These are phyloP conservation scores for Tetropium fuscum DNA, from an alignment of 2,888 invertebrate species.

Conservation along the genomic window DNA sequence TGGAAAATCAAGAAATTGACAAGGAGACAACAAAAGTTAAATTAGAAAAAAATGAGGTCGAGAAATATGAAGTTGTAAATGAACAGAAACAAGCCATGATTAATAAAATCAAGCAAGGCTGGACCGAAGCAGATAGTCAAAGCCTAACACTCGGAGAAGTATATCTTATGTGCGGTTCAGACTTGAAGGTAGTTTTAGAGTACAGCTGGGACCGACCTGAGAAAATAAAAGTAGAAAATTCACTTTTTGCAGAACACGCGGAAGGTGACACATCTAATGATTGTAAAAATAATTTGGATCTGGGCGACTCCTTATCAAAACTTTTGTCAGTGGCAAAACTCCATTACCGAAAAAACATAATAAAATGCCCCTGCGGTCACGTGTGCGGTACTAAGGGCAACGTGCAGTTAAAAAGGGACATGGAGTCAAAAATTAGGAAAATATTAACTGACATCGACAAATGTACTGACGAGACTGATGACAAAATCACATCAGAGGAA, in stretches of 20 bases:
- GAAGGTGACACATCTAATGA: slow-evolving; percentile 17
- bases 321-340: slow-evolving; percentile 70
- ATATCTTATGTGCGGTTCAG: slow-evolving; percentile 86
- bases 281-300: slow-evolving; percentile 34
- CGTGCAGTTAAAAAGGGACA: slow-evolving; percentile 42
- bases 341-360: slow-evolving; percentile 61
- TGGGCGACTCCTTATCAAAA: slow-evolving; percentile 67
- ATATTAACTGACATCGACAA: slow-evolving; percentile 40
- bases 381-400: slow-evolving; percentile 62
- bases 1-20: neutral
- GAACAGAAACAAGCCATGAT: slow-evolving; percentile 49
- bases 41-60: slow-evolving; percentile 51
- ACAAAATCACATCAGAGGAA: slow-evolving; percentile 32
- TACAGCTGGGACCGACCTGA: slow-evolving; percentile 79
- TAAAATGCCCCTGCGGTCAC: slow-evolving; percentile 71
- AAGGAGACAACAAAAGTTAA: slow-evolving; percentile 30
- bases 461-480: slow-evolving; percentile 35
- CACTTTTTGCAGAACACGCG: slow-evolving; percentile 41
- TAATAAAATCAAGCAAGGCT: slow-evolving; percentile 74
- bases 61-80: slow-evolving; percentile 27
- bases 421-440: slow-evolving; percentile 42
- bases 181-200: slow-evolving; percentile 81
- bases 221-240: slow-evolving; percentile 26
- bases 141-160: slow-evolving; percentile 90
- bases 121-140: slow-evolving; percentile 82